A percentile compares a stretch with the other conserved stretches of the same genome.
phyloP scores from a whole-genome alignment of 2,888 invertebrate species.

The Choristoneura rosaceana region DNA sequence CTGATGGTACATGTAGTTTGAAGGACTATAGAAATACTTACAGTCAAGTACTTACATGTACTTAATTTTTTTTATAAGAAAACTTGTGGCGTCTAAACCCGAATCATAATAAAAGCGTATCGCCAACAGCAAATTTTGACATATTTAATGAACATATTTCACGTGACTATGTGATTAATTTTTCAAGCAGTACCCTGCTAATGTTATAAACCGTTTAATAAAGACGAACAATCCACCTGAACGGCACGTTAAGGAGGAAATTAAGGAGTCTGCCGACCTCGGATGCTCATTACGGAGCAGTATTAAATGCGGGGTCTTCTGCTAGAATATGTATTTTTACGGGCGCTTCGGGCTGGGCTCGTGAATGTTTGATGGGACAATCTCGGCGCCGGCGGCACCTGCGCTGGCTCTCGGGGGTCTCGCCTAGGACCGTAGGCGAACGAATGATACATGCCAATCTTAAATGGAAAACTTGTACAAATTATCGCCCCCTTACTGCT shows the following conservation, averaged over 20 bases:
- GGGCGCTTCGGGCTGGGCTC: slow-evolving; percentile 68
- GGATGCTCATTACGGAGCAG: slow-evolving; percentile 75
- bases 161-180: slow-evolving; percentile 47
- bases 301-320: slow-evolving; percentile 80
- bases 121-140: neutral
- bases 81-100: neutral
- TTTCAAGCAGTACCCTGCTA: slow-evolving; percentile 58
- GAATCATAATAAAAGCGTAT: neutral
- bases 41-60: no score
- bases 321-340: slow-evolving; percentile 85
- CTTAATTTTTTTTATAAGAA: no score
- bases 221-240: slow-evolving; percentile 70
- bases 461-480: neutral
- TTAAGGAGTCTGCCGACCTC: slow-evolving; percentile 80
- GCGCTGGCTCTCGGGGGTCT: slow-evolving; percentile 46
- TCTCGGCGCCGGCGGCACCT: slow-evolving; percentile 62
- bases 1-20: no score
- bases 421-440: slow-evolving; percentile 49
- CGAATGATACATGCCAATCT: slow-evolving; percentile 11
- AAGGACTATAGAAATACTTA: no score
- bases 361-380: slow-evolving; percentile 82
- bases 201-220: slow-evolving; percentile 70
- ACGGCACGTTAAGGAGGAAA: slow-evolving; percentile 75
- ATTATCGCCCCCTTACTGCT: no score
- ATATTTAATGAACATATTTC: slow-evolving; percentile 45